phyloP scores from a whole-genome alignment of 1,140 invertebrate genomes.

The Orius insidiosus region DNA sequence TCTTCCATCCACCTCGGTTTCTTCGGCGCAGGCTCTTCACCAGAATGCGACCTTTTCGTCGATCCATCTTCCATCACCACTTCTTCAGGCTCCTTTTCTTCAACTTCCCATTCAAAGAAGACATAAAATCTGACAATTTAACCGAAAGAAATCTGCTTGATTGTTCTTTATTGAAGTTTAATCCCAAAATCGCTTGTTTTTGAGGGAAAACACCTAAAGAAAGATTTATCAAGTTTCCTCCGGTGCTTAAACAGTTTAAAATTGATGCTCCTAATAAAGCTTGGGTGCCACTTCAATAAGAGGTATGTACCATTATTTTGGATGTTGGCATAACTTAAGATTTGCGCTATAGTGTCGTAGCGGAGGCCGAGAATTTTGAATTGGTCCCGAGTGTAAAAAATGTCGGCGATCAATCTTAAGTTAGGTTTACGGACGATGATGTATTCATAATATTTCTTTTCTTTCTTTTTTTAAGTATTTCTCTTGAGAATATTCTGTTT shows the following conservation, averaged over 20 bases:
- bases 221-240: constrained; percentile 50
- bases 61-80: no score
- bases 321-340: constrained; percentile 42
- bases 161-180: constrained; percentile 57
- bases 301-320: no score
- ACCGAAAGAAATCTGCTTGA: constrained; percentile 43
- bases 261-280: constrained; percentile 69
- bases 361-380: constrained; percentile 62
- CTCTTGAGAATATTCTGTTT: constrained; percentile 83
- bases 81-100: background rate
- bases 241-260: constrained; percentile 48
- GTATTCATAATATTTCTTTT: constrained; percentile 73
- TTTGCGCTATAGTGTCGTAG: constrained; percentile 72
- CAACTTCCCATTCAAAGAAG: background rate
- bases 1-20: constrained; percentile 45
- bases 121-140: constrained; percentile 33
- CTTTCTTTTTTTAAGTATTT: constrained; percentile 88
- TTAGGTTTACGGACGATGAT: constrained; percentile 57
- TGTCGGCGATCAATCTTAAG: constrained; percentile 52
- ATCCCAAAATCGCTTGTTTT: constrained; percentile 52
- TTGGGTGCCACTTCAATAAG: no score
- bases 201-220: constrained; percentile 61
- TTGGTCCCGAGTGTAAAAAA: constrained; percentile 59
- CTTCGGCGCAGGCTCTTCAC: constrained; percentile 24
- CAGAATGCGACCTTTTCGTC: background rate